Percentiles rank a stretch among this genome's conserved stretches.
phyloP scores from a whole-genome alignment of 1,140 invertebrate species.

The Ladona fulva region DNA sequence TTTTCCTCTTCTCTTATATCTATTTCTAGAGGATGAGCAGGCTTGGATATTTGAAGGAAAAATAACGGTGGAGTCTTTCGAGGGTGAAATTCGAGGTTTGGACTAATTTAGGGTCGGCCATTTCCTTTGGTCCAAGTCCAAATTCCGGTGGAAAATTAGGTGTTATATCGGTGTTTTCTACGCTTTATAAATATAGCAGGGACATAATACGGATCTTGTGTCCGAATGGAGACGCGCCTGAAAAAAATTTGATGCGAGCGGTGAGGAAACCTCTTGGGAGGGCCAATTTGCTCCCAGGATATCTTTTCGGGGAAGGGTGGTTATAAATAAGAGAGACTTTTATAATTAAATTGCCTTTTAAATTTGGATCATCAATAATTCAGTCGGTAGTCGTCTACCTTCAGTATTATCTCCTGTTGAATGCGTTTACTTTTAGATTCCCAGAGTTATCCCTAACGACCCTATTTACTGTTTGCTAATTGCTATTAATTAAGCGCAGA shows the following conservation, averaged over 20 bases:
- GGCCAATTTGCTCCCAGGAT: too few relatives aligned
- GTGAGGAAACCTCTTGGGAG: too few relatives aligned
- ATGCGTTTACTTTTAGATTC: too few relatives aligned
- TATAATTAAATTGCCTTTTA: too few relatives aligned
- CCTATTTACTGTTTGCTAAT: too few relatives aligned
- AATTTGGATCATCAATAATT: too few relatives aligned
- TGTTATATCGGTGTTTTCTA: not conserved
- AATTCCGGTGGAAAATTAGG: not conserved
- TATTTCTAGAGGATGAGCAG: not conserved
- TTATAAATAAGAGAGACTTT: too few relatives aligned
- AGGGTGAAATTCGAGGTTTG: not conserved
- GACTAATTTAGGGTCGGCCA: not conserved
- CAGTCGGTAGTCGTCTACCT: too few relatives aligned
- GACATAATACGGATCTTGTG: not conserved
- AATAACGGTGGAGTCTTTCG: not conserved
- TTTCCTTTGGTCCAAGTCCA: not conserved
- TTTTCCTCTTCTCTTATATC: not conserved
- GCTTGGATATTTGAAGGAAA: not conserved
- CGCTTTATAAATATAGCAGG: not conserved
- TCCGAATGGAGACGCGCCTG: not conserved
- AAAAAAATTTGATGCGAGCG: not conserved
- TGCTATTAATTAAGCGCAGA: too few relatives aligned
- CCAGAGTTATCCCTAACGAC: too few relatives aligned
- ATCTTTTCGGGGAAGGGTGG: too few relatives aligned
- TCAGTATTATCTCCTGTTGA: too few relatives aligned